Evolutionary conservation across 2,888 invertebrate genomes (phyloP).

Genomic region (Xylophagus ater): DNA sequence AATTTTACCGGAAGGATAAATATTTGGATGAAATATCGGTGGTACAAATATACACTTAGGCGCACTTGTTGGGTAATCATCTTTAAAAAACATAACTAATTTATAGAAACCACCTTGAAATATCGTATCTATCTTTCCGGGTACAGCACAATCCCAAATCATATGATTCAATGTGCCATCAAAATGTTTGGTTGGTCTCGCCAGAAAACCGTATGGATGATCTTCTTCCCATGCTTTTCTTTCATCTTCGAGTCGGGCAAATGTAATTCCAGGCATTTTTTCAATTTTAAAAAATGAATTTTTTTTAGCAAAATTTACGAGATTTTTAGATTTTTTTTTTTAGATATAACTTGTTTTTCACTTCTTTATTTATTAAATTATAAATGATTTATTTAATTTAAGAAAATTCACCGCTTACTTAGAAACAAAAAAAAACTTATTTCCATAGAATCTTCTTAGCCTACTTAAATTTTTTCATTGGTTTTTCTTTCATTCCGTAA

Average conservation of each 20-base stretch:
- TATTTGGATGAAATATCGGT: slow-evolving; percentile 96
- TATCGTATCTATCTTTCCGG: slow-evolving; percentile 93
- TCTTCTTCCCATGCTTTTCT: slow-evolving; percentile 99
- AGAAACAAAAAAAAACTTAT: not conserved
- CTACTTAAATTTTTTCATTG: too few species aligned
- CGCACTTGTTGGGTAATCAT: slow-evolving; percentile 97
- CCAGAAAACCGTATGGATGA: slow-evolving; percentile 97
- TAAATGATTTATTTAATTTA: not conserved
- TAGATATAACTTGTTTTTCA: too few species aligned
- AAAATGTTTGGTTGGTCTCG: slow-evolving; percentile 85
- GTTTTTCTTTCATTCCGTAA: too few species aligned
- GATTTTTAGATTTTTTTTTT: too few species aligned
- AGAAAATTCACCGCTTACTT: not conserved
- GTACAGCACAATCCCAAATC: slow-evolving; percentile 99
- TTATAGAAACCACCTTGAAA: slow-evolving; percentile 98
- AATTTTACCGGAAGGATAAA: slow-evolving; percentile 69
- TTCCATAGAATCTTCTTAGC: too few species aligned
- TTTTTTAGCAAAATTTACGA: not conserved
- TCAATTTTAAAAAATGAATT: not conserved
- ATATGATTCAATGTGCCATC: slow-evolving; percentile 94
- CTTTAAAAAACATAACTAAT: slow-evolving; percentile 97
- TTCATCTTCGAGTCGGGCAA: slow-evolving; percentile 92
- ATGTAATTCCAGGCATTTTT: slow-evolving; percentile 93
- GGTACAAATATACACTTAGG: slow-evolving; percentile 99
- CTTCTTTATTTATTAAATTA: too few species aligned